Evolutionary conservation across 2,113 vertebrate species (phyloP), one percentile per base, ranked within the genome.

Genomic region (Amphiprion ocellaris): DNA sequence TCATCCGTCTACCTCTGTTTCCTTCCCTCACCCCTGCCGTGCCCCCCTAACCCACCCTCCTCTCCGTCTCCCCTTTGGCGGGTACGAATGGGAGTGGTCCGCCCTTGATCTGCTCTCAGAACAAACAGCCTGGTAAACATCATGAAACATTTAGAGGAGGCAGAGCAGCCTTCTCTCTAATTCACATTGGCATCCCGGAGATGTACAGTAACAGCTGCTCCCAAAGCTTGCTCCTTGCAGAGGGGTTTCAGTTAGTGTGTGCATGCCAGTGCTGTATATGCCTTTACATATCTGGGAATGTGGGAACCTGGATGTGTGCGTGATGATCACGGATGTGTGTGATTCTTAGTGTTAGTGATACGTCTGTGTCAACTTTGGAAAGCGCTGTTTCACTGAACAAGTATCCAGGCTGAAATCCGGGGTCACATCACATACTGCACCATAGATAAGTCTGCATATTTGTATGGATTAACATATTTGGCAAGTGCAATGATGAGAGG

Each of bases 141-240:
- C 94, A 95, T 95, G 90, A 95, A 95, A 95, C 94, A 95, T 94
- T 94, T 93, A 95, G 85, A 84, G 86, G 81, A 91, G 90, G 92
- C 90, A 92, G 92, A 90, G 92, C 87, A 85, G 82, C 82, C 78
- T 87, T 90, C 87, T 93, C 83, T 85, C 85, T 94, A 94, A 94
- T 94, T 92, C 87, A 82, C 89, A 70, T 82, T 87, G 87, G 91
- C 90, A 93, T 89, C 72, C 63, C 68, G 17, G 75, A 90, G 86
- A 90, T 85, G 86, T 85, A 85, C 69, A 74, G 83, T 87, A 91
- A 87, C 90, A 91, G 89, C 91, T 92, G 90, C 87, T 92, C 76
- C 82, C 87, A 81, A 74, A 86, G 88, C 88, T 86, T 72, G 39
- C 19, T 26, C 49, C 21, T 64, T 66, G 72, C 72, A 83, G 77